These are phyloP conservation scores for Simalia tracyae DNA, from an alignment of 2,797 vertebrate genomes.

Conservation along the genomic window DNA sequence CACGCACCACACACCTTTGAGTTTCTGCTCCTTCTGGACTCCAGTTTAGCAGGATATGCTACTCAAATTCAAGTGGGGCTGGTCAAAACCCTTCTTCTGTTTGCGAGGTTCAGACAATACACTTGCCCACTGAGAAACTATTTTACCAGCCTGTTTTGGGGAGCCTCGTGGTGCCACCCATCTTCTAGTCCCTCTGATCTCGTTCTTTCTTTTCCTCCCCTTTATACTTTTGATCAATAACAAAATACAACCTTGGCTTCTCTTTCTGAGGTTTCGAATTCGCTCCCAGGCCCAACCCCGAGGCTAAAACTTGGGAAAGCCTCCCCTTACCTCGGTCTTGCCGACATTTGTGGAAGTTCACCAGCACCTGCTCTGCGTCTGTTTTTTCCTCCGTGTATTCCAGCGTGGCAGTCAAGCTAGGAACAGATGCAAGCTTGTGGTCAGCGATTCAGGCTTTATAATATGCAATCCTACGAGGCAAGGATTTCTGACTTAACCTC, in stretches of 20 bases:
- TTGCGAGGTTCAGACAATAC: too few species aligned
- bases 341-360: slow-evolving; percentile 61
- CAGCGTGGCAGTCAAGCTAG: slow-evolving; percentile 64
- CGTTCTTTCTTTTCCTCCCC: background rate
- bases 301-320: too few species aligned
- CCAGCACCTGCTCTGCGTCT: slow-evolving; percentile 60
- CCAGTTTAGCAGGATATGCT: too few species aligned
- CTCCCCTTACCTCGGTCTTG: slow-evolving; percentile 51
- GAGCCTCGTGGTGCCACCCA: too few species aligned
- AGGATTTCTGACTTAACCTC: background rate
- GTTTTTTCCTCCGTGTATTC: slow-evolving; percentile 67
- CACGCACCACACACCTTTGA: too few species aligned
- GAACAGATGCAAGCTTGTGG: background rate
- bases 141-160: background rate
- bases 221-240: background rate
- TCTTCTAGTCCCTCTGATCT: background rate
- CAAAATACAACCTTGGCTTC: background rate
- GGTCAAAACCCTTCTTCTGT: too few species aligned
- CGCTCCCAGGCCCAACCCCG: rapidly evolving
- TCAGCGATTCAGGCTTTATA: background rate
- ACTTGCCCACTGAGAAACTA: too few species aligned
- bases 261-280: background rate
- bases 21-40: too few species aligned
- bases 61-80: too few species aligned
- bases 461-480: background rate